Evolutionary conservation across 2,113 vertebrate genomes (phyloP).

Genomic region (Phaethornis superciliosus): DNA sequence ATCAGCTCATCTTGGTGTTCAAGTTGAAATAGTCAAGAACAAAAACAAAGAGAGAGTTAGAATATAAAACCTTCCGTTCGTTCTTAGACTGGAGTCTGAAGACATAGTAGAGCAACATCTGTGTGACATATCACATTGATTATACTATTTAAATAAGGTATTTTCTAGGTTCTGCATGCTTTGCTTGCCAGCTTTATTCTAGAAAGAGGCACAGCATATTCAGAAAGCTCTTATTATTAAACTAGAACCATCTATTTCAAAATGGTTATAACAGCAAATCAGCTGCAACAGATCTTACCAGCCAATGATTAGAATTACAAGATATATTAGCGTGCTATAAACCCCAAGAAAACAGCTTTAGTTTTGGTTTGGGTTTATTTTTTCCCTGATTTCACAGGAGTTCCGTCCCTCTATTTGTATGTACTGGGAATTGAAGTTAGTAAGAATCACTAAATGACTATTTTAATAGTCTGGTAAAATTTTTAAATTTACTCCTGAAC

Average conservation of each 20-base stretch:
- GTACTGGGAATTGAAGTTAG: not conserved
- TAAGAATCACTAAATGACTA: not conserved
- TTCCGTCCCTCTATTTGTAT: not conserved
- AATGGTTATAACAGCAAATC: not conserved
- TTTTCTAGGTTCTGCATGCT: not conserved
- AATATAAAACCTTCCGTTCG: not conserved
- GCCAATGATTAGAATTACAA: not conserved
- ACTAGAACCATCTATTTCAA: not conserved
- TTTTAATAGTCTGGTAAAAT: not conserved
- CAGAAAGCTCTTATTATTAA: not conserved
- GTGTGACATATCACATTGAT: not conserved
- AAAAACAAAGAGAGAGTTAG: not conserved
- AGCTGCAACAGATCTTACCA: not conserved
- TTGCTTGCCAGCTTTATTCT: not conserved
- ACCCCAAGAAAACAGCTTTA: not conserved
- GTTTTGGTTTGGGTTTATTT: not conserved
- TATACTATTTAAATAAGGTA: not conserved
- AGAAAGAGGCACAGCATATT: not conserved
- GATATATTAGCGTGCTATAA: not conserved
- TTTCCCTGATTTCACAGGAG: not conserved
- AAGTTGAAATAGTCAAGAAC: not conserved
- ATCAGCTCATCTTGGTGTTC: not conserved
- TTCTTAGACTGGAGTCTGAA: not conserved
- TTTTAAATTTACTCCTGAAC: not conserved
- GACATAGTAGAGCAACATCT: not conserved